These are phyloP conservation scores for Heteronetta atricapilla DNA, from an alignment of 2,113 vertebrate genomes.

Conservation along the genomic window DNA sequence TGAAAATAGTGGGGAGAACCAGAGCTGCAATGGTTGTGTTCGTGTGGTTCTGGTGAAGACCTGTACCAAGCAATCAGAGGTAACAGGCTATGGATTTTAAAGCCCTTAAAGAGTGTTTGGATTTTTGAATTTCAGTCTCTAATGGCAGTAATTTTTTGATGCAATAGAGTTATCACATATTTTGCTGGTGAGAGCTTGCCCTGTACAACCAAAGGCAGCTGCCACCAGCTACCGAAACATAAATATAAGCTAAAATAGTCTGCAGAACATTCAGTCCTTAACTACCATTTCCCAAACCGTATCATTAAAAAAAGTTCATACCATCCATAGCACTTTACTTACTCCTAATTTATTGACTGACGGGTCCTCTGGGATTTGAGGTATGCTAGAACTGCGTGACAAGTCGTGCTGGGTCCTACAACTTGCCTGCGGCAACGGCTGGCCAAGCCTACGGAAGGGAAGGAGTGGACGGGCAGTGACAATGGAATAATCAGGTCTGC, in stretches of 20 bases:
- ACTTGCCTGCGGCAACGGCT: accelerated
- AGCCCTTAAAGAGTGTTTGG: background rate
- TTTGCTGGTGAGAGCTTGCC: background rate
- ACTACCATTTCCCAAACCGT: background rate
- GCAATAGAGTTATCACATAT: background rate
- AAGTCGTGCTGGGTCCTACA: background rate
- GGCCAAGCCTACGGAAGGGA: background rate
- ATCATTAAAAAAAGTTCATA: too few species aligned
- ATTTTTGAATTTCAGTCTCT: accelerated
- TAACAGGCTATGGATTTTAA: background rate
- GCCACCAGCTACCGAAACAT: background rate
- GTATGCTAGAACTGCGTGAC: background rate
- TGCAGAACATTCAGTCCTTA: background rate
- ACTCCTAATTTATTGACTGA: background rate
- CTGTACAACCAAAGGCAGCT: background rate
- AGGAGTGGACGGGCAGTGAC: background rate
- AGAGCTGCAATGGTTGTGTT: accelerated
- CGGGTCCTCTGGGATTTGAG: background rate
- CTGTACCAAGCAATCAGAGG: background rate
- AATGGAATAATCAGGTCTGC: background rate
- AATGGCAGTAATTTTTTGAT: background rate
- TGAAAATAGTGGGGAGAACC: background rate
- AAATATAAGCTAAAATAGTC: background rate
- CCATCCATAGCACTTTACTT: background rate
- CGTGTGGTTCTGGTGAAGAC: background rate